Evolutionary conservation across 1,140 invertebrate genomes (phyloP).

Genomic region (Gryon sp.): DNA sequence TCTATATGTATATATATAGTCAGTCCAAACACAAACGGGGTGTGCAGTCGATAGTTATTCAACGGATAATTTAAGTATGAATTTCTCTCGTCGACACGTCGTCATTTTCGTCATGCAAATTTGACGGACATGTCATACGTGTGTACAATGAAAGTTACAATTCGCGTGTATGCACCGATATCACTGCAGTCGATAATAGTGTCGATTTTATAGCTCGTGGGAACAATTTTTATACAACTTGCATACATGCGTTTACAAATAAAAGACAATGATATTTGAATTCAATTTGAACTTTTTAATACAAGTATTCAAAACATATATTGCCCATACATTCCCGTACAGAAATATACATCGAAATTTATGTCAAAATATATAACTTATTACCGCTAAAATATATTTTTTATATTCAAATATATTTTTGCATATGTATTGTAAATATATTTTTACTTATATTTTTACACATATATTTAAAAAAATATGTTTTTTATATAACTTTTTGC

Average conservation of each 20-base stretch:
- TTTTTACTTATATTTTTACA: too few species aligned
- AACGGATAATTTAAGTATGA: constrained; percentile 73
- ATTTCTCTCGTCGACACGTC: constrained; percentile 67
- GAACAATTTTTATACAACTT: constrained; percentile 14
- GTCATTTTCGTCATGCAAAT: constrained; percentile 62
- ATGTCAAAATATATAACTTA: too few species aligned
- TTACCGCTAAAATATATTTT: too few species aligned
- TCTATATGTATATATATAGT: constrained; percentile 3
- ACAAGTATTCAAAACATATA: too few species aligned
- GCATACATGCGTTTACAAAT: neutral
- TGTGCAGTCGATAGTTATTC: constrained; percentile 65
- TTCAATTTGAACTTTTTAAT: too few species aligned
- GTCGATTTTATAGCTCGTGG: constrained; percentile 18
- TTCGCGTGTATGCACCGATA: constrained; percentile 24
- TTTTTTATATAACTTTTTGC: too few species aligned
- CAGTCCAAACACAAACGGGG: constrained; percentile 25
- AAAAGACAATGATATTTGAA: neutral
- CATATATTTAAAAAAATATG: too few species aligned
- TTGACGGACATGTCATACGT: constrained; percentile 39
- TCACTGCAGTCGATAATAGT: constrained; percentile 28
- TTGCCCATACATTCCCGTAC: too few species aligned
- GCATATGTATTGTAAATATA: too few species aligned
- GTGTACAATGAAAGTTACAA: constrained; percentile 41
- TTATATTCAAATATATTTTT: too few species aligned
- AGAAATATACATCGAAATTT: too few species aligned